A percentile compares a stretch with the other conserved stretches of the same genome.
These are phyloP conservation scores for Craseonycteris thonglongyai DNA, from an alignment of 2,113 vertebrate genomes.

Conservation along the genomic window DNA sequence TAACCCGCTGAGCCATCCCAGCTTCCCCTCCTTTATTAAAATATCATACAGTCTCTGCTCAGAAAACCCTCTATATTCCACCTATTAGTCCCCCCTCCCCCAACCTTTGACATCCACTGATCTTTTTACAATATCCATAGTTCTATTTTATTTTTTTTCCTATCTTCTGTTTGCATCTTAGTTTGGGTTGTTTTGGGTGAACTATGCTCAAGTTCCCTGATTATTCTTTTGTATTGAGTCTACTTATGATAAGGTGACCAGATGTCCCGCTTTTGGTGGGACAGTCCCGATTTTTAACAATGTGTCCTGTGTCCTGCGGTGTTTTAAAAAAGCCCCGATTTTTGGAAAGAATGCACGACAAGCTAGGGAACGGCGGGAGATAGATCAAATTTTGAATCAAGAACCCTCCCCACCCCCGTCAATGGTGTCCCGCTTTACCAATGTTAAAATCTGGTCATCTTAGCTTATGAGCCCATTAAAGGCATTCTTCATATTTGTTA, in stretches of 20 bases:
- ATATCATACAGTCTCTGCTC: background rate
- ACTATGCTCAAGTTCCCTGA: background rate
- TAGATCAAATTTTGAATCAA: too few relatives aligned
- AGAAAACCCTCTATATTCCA: background rate
- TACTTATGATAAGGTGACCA: too few relatives aligned
- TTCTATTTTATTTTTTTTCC: background rate
- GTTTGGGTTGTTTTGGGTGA: background rate
- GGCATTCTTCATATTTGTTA: background rate
- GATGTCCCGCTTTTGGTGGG: too few relatives aligned
- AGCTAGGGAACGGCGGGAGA: too few relatives aligned
- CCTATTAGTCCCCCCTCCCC: background rate
- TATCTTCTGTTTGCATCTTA: background rate
- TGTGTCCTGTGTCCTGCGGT: too few relatives aligned
- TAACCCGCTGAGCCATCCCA: too few relatives aligned
- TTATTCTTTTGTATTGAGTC: background rate
- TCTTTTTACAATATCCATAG: background rate
- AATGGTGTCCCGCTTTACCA: too few relatives aligned
- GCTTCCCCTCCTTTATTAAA: background rate
- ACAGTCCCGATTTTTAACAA: too few relatives aligned
- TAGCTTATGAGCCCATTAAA: background rate
- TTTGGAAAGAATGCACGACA: too few relatives aligned
- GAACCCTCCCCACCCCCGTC: too few relatives aligned
- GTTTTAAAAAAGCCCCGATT: too few relatives aligned
- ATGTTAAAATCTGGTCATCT: too few relatives aligned
- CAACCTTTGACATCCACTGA: background rate